Evolutionary conservation across 1,140 invertebrate genomes (phyloP).

Genomic region (Drosophila lowei): DNA sequence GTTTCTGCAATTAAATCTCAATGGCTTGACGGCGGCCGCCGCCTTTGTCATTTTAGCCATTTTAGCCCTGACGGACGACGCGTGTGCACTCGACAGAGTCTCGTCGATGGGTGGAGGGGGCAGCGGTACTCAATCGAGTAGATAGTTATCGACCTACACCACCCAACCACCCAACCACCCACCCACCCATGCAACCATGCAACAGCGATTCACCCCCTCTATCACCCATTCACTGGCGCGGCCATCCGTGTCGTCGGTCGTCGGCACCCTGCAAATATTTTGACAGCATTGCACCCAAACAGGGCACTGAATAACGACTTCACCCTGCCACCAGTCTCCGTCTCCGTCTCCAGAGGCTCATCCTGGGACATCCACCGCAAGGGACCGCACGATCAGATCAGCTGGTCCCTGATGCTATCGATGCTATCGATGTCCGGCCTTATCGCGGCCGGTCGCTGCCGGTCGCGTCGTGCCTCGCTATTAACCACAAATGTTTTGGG

Average conservation of each 20-base stretch:
- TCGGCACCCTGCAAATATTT: conserved; percentile 56
- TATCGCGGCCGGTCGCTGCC: conserved; percentile 6
- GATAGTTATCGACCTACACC: conserved; percentile 35
- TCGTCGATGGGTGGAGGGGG: not conserved
- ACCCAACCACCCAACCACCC: conserved; percentile 4
- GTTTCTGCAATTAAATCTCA: conserved; percentile 82
- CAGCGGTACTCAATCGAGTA: conserved; percentile 25
- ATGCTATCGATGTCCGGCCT: not conserved
- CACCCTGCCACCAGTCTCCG: not conserved
- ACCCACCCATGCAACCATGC: conserved; percentile 12
- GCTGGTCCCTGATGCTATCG: not conserved
- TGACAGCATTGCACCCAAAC: conserved; percentile 45
- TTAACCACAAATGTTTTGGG: conserved; percentile 66
- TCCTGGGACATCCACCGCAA: not conserved
- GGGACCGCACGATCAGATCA: conserved; percentile 14
- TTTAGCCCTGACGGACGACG: conserved; percentile 14
- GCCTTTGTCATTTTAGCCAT: conserved; percentile 67
- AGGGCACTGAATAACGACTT: conserved; percentile 5
- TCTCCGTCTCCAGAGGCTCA: too few species aligned
- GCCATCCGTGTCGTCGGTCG: too few species aligned
- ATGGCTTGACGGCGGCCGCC: conserved; percentile 63
- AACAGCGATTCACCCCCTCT: too few species aligned
- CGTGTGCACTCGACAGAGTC: conserved; percentile 42
- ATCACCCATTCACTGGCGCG: not conserved
- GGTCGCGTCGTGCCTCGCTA: conserved; percentile 22